Conservation (phyloP, 2,113 vertebrate species). For the Mesoclemmys tuberculata region DNA sequence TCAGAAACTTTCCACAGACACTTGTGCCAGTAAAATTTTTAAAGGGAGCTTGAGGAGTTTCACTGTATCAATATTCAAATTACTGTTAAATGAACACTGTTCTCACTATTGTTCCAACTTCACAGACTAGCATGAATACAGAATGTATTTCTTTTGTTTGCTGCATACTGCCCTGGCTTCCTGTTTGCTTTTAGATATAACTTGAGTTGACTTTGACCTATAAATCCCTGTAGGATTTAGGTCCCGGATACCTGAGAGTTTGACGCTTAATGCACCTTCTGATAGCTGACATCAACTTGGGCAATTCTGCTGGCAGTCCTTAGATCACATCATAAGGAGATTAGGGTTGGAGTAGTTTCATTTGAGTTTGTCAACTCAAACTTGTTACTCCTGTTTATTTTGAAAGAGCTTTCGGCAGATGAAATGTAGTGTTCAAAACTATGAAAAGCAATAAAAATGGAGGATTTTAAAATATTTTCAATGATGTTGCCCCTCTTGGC, state of each 20-base stretch:
- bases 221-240: background rate
- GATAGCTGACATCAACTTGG: background rate
- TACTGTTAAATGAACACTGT: background rate
- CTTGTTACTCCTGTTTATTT: background rate
- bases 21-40: background rate
- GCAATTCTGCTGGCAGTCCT: background rate
- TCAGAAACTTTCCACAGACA: background rate
- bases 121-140: background rate
- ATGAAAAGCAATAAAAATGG: background rate
- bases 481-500: background rate
- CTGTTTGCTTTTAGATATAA: background rate
- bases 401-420: background rate
- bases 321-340: background rate
- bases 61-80: background rate
- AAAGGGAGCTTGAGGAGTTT: background rate
- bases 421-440: accelerated
- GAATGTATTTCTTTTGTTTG: background rate
- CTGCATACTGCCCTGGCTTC: background rate
- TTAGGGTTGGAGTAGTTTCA: background rate
- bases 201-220: background rate
- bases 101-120: background rate
- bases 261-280: background rate
- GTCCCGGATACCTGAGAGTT: background rate
- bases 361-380: background rate
- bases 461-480: background rate